Base-by-base conservation (phyloP, 1,140 invertebrate species). In the Drosophila yakuba region DNA sequence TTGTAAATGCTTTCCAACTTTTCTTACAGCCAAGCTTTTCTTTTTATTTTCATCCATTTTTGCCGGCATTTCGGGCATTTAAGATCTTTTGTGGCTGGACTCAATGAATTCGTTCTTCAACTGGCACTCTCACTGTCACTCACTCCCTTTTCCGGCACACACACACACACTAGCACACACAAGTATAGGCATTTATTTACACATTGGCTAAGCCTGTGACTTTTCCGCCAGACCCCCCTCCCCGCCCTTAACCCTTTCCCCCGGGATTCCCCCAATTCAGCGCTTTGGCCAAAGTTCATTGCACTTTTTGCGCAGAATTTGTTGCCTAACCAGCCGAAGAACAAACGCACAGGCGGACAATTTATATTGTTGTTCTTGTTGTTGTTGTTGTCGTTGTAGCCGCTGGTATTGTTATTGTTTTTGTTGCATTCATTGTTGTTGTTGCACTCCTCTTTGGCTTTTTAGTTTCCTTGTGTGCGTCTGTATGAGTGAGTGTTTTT, bases 231-330 rank as follows among this genome's bases (percentile, higher is more conserved):
- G 55, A 20, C 20, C 20, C 20, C 20, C 20, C 20, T 20, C 61
- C 67, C 36, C 8, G 38, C 43, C 51, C 50, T 8, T 28, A 52
- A 55, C 41, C 50, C 63, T 44, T 45, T 10, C 57, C 56, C 57
- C 36, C 28, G 67, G 64, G 67, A 71, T 71, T 62, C 50, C 68
- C 71, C 68, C 35, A 73, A 74, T 83, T 71, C 77, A 63, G 43
- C 68, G 62, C 51, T 52, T 57, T 60, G 74, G 78, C 69, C 60
- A 79, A 77, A 85, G 83, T 88, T 88, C 83, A 89, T 72, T 88
- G 84, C 63, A 88, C 83, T 88, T 83, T 88, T 84, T 88, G 84
- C 83, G 83, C 83, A 86, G 83, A 86, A 86, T 86, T 86, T 86
- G 83, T 86, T 86, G 83, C 83, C 84, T 88, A 88, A 88, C 83